Conservation (phyloP, 2,888 invertebrate genomes). For the Melanostoma scalare region DNA sequence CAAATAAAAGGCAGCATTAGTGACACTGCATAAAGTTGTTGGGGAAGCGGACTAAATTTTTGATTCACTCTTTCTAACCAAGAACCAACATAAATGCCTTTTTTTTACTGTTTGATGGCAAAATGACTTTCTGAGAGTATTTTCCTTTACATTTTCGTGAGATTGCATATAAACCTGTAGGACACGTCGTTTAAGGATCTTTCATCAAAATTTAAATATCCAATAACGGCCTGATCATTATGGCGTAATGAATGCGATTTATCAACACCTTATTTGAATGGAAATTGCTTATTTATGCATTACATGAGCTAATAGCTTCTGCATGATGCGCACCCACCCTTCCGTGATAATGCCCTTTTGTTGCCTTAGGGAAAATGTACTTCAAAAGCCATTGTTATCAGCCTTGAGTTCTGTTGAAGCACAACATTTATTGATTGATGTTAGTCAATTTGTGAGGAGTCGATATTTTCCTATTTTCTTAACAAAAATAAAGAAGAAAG, state of each 20-base stretch:
- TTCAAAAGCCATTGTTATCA: slow-evolving; percentile 21
- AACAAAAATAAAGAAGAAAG: too few relatives aligned
- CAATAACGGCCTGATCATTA: slow-evolving; percentile 34
- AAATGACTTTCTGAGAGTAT: background rate
- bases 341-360: slow-evolving; percentile 9
- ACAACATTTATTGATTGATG: too few relatives aligned
- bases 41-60: background rate
- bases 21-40: slow-evolving; percentile 26
- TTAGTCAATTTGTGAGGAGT: too few relatives aligned
- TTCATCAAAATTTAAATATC: slow-evolving; percentile 62
- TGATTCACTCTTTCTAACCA: background rate
- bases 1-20: slow-evolving; percentile 36
- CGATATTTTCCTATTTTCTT: too few relatives aligned
- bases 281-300: slow-evolving; percentile 47
- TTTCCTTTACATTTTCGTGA: background rate
- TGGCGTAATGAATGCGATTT: slow-evolving; percentile 33
- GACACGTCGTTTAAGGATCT: slow-evolving; percentile 10
- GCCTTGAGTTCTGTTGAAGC: slow-evolving; percentile 7
- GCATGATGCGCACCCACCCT: slow-evolving; percentile 16
- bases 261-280: slow-evolving; percentile 24
- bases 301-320: slow-evolving; percentile 38
- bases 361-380: background rate
- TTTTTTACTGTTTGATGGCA: background rate
- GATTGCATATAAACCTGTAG: slow-evolving; percentile 2
- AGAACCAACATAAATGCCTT: background rate